Evolutionary conservation across 2,797 vertebrate species (phyloP), one percentile per base, ranked within the genome.

Genomic region (Adrianichthys oophorus): DNA sequence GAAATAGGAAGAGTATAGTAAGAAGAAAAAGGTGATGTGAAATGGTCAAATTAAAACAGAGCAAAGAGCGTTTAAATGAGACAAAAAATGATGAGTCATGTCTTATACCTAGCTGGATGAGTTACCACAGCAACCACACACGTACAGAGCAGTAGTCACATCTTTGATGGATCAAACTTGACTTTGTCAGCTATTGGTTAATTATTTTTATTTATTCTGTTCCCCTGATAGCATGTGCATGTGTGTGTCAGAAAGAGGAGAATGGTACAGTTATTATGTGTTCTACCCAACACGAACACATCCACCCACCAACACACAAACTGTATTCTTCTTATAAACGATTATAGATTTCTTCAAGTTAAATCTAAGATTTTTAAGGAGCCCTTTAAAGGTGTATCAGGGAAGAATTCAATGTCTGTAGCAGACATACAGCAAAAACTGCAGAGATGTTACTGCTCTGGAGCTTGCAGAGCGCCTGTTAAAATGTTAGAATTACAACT

Each of bases 121-220:
- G 75, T 83, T 78, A 48, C 79, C 75, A 70, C 77, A 78, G 79
- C 50, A 66, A 78, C 74, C 1, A 13, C 70, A 78, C 15, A 29
- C 3, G 23, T 63, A 62, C 50, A 63, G 72, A 43, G 54, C 63
- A 65, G 52, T 58, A 62, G 66, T 78, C 71, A 78, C 21, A 16
- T 66, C 70, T 63, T 68, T 54, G 47, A 52, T 66, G 43, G 70
- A 65, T 80, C 42, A 51, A 64, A 58, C 68, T 57, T 53, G 63
- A 65, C 60, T 65, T 72, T 41, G 14, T 65, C 53, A 62, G 16
- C 18, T 10, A 24, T 21, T 26, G 58, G 43, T 66, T 82, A 48
- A 76, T 72, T 67, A 79, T 23, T 21, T 56, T 65, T 62, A 53
- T 78, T 76, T 77, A 48, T 56, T 53, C 50, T 52, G 18, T 55